phyloP scores from a whole-genome alignment of 2,113 vertebrate species.

The Fulica atra region DNA sequence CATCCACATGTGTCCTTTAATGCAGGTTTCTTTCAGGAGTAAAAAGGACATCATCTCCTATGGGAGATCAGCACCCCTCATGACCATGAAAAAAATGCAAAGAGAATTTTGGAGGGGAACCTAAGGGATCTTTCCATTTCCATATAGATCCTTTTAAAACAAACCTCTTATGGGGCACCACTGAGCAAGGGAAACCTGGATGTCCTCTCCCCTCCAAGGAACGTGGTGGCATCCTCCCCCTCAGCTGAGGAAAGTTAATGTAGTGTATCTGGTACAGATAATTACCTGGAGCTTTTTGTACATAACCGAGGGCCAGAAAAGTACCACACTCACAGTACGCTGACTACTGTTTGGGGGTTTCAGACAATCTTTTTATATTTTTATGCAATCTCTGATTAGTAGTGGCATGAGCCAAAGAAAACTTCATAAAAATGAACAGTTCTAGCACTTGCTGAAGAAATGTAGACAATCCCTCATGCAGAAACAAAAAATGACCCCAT shows the following conservation, averaged over 20 bases:
- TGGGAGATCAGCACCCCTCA: background rate
- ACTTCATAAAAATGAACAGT: background rate
- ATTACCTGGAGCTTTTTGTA: background rate
- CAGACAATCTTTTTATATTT: background rate
- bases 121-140: background rate
- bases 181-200: background rate
- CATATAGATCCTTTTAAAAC: background rate
- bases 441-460: background rate
- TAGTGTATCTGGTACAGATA: background rate
- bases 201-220: background rate
- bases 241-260: background rate
- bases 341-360: background rate
- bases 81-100: background rate
- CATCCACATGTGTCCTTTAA: background rate
- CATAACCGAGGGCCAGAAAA: background rate
- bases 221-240: background rate
- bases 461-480: background rate
- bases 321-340: background rate
- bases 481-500: constrained; percentile 43
- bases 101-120: background rate
- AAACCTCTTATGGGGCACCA: background rate
- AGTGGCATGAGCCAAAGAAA: background rate
- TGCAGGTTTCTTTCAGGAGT: background rate
- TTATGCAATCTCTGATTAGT: background rate
- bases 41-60: rapidly evolving